Evolutionary conservation across 2,888 invertebrate genomes (phyloP), one percentile per base, ranked within the genome.

Genomic region (Coleophora flavipennella): DNA sequence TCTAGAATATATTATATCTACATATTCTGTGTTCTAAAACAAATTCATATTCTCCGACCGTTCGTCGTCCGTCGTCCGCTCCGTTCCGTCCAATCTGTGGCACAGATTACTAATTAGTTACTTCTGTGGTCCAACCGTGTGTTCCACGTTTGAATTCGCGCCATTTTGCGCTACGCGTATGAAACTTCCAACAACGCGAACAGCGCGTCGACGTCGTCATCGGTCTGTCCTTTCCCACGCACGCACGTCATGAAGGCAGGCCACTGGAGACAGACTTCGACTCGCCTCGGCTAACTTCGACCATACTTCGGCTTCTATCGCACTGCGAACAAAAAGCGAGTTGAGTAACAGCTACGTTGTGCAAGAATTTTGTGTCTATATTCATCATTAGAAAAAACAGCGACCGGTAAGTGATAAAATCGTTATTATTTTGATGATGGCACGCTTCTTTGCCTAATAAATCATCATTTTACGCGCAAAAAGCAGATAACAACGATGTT

Each of bases 141-240:
- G 20, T 20, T 20, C 20, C 20, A 20, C 20, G 44, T 63, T 66
- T 54, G 52, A 51, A 57, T 35, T 39, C 43, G 46, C n/a, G 11
- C 29, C 29, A 11, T 29, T 52, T 62, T 69, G 66, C 76, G 69
- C 70, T 67, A 58, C 70, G 67, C 73, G 73, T 71, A 61, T 59
- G 55, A 50, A 52, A 59, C 71, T 64, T 65, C 55, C 62, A 63
- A 20, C n/a, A n/a, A 62, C 71, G 75, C 69, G 62, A 63, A 53
- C 60, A 57, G 64, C 68, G 69, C 71, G 68, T 77, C 67, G 71
- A 73, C 51, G 58, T 62, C 66, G n/a, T n/a, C n/a, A n/a, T n/a
- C n/a, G n/a, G n/a, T n/a, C n/a, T n/a, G n/a, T n/a, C n/a, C n/a
- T n/a, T n/a, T n/a, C n/a, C n/a, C n/a, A 10, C 8, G 28, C 28